phyloP scores from a whole-genome alignment of 2,888 invertebrate genomes.

The Pollenia labialis region DNA sequence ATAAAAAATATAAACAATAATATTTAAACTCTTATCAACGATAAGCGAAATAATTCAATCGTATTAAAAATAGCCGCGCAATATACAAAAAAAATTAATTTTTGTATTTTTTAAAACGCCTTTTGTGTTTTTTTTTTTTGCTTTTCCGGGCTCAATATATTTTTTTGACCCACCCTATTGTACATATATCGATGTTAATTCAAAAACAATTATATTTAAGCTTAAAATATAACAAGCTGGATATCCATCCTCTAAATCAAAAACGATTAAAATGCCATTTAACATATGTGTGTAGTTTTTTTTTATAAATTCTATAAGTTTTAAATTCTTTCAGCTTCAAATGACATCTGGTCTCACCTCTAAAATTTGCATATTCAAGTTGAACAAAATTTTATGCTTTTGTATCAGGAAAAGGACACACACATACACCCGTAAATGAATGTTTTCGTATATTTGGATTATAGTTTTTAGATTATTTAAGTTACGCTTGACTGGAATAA shows the following conservation, averaged over 20 bases:
- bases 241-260: not conserved
- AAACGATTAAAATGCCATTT: conserved; percentile 55
- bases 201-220: not conserved
- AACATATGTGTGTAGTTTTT: conserved; percentile 5
- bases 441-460: conserved; percentile 38
- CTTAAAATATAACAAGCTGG: too few relatives aligned
- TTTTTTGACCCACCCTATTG: too few relatives aligned
- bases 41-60: too few relatives aligned
- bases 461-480: conserved; percentile 52
- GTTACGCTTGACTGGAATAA: conserved; percentile 61
- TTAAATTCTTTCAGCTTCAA: conserved; percentile 30
- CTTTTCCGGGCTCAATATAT: too few relatives aligned
- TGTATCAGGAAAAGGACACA: not conserved
- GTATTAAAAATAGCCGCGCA: too few relatives aligned
- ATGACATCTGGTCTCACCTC: conserved; percentile 62
- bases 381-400: conserved; percentile 6
- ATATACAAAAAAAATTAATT: too few relatives aligned
- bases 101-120: too few relatives aligned
- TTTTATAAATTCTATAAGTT: conserved; percentile 26
- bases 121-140: too few relatives aligned
- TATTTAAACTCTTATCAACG: too few relatives aligned
- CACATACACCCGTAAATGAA: not conserved
- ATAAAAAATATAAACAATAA: too few relatives aligned
- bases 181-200: not conserved
- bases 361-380: conserved; percentile 61